Evolutionary conservation across 2,888 invertebrate genomes (phyloP).

Genomic region (Leptarthrus brevirostris): DNA sequence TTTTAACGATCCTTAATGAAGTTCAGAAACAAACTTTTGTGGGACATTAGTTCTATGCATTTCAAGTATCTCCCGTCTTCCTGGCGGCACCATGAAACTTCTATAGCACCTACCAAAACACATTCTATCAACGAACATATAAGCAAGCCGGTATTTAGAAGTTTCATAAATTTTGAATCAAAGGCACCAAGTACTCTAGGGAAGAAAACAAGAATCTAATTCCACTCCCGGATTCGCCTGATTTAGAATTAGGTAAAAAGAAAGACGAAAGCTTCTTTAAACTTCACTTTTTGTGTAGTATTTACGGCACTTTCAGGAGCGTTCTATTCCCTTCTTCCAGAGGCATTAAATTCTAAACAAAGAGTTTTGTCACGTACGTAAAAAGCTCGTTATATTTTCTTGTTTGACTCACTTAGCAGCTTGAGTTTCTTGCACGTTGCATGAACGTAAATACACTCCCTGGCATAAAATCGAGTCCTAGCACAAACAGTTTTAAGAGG

Average conservation of each 20-base stretch:
- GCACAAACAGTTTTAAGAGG: neutral
- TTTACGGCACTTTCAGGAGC: neutral
- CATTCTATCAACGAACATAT: neutral
- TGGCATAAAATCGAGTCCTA: neutral
- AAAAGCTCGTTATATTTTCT: conserved; percentile 18
- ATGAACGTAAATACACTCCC: neutral
- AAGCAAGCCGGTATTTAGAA: neutral
- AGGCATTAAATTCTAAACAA: conserved; percentile 1
- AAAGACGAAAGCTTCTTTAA: neutral
- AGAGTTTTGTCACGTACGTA: conserved; percentile 7
- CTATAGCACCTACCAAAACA: neutral
- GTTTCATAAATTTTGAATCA: neutral
- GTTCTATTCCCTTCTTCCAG: neutral
- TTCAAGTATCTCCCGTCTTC: neutral
- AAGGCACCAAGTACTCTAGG: neutral
- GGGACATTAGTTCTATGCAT: neutral
- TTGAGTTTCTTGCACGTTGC: neutral
- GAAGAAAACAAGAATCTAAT: neutral
- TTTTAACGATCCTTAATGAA: neutral
- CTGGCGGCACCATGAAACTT: neutral
- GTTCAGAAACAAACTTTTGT: neutral
- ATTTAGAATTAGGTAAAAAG: neutral
- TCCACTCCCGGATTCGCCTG: neutral
- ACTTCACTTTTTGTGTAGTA: neutral
- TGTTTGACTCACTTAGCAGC: conserved; percentile 3